These are phyloP conservation scores for Acrocyrtus sp. DNA, from an alignment of 2,888 invertebrate species.

Conservation along the genomic window DNA sequence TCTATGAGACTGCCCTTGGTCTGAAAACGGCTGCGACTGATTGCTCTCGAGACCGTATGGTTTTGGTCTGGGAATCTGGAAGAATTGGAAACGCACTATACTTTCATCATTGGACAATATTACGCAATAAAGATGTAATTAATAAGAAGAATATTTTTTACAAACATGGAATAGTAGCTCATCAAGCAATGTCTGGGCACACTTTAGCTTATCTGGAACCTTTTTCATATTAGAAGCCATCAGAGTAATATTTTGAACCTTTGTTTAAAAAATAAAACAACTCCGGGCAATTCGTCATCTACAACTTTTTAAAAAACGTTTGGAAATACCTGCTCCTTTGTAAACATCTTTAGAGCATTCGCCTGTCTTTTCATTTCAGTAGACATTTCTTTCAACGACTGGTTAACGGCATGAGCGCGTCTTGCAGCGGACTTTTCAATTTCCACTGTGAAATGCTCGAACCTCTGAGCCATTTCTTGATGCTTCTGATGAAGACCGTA, in stretches of 20 bases:
- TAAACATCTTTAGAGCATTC: constrained; percentile 17
- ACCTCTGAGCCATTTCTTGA: constrained; percentile 22
- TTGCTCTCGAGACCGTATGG: too few species aligned
- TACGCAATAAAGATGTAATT: too few species aligned
- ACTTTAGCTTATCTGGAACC: constrained; percentile 16
- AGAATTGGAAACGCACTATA: too few species aligned
- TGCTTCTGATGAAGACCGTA: constrained; percentile 28
- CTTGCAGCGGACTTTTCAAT: constrained; percentile 24
- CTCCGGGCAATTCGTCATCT: not conserved
- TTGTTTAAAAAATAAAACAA: not conserved
- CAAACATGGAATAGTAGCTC: constrained; percentile 31
- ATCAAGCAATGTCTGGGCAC: constrained; percentile 34
- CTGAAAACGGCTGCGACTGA: constrained; percentile 9
- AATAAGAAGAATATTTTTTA: too few species aligned
- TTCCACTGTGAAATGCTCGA: constrained; percentile 28
- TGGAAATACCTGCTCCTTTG: constrained; percentile 24
- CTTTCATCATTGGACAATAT: too few species aligned
- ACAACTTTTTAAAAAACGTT: not conserved
- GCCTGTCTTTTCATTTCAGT: constrained; percentile 17
- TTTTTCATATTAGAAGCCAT: not conserved
- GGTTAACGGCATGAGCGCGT: constrained; percentile 26
- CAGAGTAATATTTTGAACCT: constrained; percentile 23
- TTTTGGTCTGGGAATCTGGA: too few species aligned
- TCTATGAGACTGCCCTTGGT: not conserved
- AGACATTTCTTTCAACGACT: constrained; percentile 15